Conservation (phyloP, 1,140 invertebrate genomes). For the Drosophila elegans region DNA sequence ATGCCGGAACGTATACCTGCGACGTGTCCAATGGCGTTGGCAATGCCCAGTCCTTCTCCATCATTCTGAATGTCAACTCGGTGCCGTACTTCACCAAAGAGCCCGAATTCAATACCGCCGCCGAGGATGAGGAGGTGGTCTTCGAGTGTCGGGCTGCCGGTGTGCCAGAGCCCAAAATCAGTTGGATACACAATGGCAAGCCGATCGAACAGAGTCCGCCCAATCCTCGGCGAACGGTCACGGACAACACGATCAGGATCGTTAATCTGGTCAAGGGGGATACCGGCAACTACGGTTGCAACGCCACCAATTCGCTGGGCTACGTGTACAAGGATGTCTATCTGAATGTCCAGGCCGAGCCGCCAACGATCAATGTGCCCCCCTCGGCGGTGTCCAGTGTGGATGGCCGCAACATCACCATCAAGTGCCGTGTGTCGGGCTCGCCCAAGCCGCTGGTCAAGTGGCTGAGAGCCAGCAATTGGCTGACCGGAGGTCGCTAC, state of each 20-base stretch:
- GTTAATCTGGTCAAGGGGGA: slow-evolving; percentile 94
- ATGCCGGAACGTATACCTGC: slow-evolving; percentile 95
- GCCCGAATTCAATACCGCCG: slow-evolving; percentile 94
- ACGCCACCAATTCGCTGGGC: slow-evolving; percentile 98
- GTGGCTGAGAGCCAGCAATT: slow-evolving; percentile 94
- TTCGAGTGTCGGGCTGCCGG: slow-evolving; percentile 96
- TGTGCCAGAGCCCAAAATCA: slow-evolving; percentile 94
- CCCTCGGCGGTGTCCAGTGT: slow-evolving; percentile 92
- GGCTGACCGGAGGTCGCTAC: slow-evolving; percentile 90
- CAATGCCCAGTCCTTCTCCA: slow-evolving; percentile 92
- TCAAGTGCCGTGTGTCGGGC: slow-evolving; percentile 97
- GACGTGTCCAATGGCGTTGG: slow-evolving; percentile 96
- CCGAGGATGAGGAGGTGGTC: slow-evolving; percentile 95
- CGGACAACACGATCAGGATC: slow-evolving; percentile 92
- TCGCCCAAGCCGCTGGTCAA: slow-evolving; percentile 97
- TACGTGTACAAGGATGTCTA: slow-evolving; percentile 99
- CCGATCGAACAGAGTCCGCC: slow-evolving; percentile 91
- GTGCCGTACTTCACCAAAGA: slow-evolving; percentile 97
- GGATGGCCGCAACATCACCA: slow-evolving; percentile 91
- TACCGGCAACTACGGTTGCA: slow-evolving; percentile 99
- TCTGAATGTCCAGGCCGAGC: slow-evolving; percentile 97
- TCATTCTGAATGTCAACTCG: slow-evolving; percentile 92
- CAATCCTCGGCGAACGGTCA: slow-evolving; percentile 90
- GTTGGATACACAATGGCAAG: slow-evolving; percentile 98
- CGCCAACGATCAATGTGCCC: slow-evolving; percentile 94